phyloP scores from a whole-genome alignment of 30 jellyfish, hydroid and myxozoan genomes.

The Hydractinia echinata region DNA sequence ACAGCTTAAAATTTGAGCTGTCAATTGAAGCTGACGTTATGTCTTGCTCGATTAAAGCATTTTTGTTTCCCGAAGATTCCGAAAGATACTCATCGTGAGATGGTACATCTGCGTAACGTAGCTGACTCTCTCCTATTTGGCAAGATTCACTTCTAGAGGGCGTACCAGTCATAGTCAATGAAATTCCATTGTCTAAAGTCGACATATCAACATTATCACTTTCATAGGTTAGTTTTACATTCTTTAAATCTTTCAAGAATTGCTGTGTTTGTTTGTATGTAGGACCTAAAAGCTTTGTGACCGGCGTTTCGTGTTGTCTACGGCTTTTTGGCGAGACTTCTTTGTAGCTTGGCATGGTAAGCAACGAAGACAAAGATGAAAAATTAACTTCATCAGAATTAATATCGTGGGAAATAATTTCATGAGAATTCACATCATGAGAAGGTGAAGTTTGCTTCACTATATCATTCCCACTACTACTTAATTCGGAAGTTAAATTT shows the following conservation, averaged over 20 bases:
- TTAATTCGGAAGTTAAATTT: background rate
- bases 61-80: background rate
- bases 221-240: background rate
- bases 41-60: slow-evolving; percentile 5
- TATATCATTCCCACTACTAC: background rate
- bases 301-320: slow-evolving; percentile 26
- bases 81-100: background rate
- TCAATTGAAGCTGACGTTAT: slow-evolving; percentile 12
- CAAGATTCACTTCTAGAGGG: too few species aligned
- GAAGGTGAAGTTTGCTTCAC: background rate
- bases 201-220: background rate
- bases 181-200: background rate
- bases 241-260: slow-evolving; percentile 42
- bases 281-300: slow-evolving; percentile 50
- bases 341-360: background rate
- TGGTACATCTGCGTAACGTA: background rate
- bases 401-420: too few species aligned
- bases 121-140: background rate
- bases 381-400: background rate
- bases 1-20: background rate
- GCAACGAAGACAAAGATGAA: background rate
- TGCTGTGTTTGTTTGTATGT: slow-evolving; percentile 52
- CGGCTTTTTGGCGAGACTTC: background rate
- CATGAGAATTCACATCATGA: too few species aligned
- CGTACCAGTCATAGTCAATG: background rate